Evolutionary conservation across 2,888 invertebrate species (phyloP), one percentile per base, ranked within the genome.

Genomic region (Drosophila monieri): DNA sequence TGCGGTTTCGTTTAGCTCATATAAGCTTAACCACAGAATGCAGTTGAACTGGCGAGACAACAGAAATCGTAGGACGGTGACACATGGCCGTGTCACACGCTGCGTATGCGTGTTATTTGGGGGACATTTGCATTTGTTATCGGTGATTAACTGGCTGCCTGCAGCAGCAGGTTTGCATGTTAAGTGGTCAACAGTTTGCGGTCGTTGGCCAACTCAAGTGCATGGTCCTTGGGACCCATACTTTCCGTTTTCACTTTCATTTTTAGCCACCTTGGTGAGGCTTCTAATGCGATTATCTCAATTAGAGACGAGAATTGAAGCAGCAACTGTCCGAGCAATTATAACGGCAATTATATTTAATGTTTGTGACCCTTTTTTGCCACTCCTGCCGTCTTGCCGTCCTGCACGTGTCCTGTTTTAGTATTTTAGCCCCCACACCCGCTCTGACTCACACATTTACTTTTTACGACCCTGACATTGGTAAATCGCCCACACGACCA

Each of bases 311-410:
- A 23, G 51, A 67, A 65, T 64, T 48, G 37, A 53, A 62, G 64
- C 39, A 15, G 18, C 54, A 62, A 62, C 53, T 55, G 60, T 37
- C 52, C 44, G 18, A 44, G 72, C 83, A 83, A 81, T 83, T 83
- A 81, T 76, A 72, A 71, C 74, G 54, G 53, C 83, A 77, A 83
- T 83, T 79, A 77, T 68, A 76, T 83, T 85, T 79, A 77, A 83
- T 83, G 79, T 49, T 21, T 62, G 47, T 52, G 60, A 70, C 70
- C 79, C 78, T 78, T 81, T 81, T 66, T 49, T 21, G 54, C 71
- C 56, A 67, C 67, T 70, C 49, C 46, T 60, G 61, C 77, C 54
- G 64, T 53, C 61, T 27, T 37, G 52, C 55, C 54, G 64, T 53
- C 61, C 32, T 37, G 52, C 55, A 64, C 49, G 49, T 60, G 52